These are phyloP conservation scores for Kobus ellipsiprymnus DNA, from an alignment of 2,113 vertebrate genomes.

Conservation along the genomic window DNA sequence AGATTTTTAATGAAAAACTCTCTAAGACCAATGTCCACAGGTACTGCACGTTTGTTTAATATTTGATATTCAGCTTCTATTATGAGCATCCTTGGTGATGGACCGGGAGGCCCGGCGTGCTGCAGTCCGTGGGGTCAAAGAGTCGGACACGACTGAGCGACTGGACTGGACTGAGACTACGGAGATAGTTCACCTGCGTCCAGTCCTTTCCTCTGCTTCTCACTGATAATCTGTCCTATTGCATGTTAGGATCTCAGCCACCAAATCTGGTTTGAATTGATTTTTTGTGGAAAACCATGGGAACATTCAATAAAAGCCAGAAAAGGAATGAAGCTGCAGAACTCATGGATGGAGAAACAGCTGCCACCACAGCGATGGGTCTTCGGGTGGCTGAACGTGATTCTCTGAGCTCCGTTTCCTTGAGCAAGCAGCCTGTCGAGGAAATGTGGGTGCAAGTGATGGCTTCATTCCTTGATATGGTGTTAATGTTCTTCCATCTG, in stretches of 20 bases:
- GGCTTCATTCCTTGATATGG: fast-evolving
- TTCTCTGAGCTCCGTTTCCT: background rate
- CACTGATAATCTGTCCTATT: no score
- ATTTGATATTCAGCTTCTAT: background rate
- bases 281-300: background rate
- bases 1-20: background rate
- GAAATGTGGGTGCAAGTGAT: fast-evolving
- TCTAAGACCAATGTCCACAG: background rate
- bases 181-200: background rate
- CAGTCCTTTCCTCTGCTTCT: background rate
- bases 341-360: fast-evolving
- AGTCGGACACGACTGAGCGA: background rate
- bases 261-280: background rate
- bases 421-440: background rate
- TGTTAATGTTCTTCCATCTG: fast-evolving
- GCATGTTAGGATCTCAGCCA: fast-evolving
- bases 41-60: no score
- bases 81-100: background rate
- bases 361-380: fast-evolving
- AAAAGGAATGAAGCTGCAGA: background rate
- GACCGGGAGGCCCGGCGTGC: background rate
- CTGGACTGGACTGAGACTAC: background rate
- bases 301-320: background rate
- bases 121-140: background rate
- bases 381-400: fast-evolving